Conservation (phyloP, 2,888 invertebrate species). For the Dendrolimus pini region DNA sequence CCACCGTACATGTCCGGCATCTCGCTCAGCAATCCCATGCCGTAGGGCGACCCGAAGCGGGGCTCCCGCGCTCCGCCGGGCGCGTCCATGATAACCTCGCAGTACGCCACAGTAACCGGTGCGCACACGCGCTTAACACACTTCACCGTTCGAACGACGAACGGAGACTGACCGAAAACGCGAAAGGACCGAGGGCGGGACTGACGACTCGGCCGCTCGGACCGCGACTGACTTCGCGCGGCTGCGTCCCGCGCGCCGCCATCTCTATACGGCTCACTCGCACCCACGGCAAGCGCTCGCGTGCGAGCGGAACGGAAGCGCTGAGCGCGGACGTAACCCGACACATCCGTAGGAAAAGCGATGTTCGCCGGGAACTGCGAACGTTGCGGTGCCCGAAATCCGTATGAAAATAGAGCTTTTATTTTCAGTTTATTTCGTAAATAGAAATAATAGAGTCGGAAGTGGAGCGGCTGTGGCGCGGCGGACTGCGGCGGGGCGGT, state of each 20-base stretch:
- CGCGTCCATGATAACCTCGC: constrained; percentile 87
- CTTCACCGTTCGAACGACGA: constrained; percentile 71
- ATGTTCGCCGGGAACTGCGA: constrained; percentile 60
- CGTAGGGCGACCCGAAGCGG: constrained; percentile 92
- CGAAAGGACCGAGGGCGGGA: constrained; percentile 72
- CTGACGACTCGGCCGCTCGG: constrained; percentile 77
- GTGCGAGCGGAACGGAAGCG: constrained; percentile 46
- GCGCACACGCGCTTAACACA: constrained; percentile 69
- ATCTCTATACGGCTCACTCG: constrained; percentile 61
- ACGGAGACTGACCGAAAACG: constrained; percentile 75
- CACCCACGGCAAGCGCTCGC: constrained; percentile 22
- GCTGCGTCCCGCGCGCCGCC: constrained; percentile 59
- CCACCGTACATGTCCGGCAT: constrained; percentile 88
- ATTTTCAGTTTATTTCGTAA: constrained; percentile 76
- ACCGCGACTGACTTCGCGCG: constrained; percentile 75
- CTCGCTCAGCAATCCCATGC: constrained; percentile 89
- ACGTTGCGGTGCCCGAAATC: constrained; percentile 70
- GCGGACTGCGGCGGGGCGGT: constrained; percentile 72
- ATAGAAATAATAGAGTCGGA: constrained; percentile 76
- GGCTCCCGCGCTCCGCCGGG: constrained; percentile 92
- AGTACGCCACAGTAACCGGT: constrained; percentile 78
- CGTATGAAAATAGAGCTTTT: constrained; percentile 74
- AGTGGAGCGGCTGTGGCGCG: constrained; percentile 56
- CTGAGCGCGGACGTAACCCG: constrained; percentile 59
- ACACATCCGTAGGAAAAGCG: constrained; percentile 71